Evolutionary conservation across 53 echinoderm and acorn worm species (phyloP), one percentile per base, ranked within the genome.

Genomic region (Luidia sarsii): DNA sequence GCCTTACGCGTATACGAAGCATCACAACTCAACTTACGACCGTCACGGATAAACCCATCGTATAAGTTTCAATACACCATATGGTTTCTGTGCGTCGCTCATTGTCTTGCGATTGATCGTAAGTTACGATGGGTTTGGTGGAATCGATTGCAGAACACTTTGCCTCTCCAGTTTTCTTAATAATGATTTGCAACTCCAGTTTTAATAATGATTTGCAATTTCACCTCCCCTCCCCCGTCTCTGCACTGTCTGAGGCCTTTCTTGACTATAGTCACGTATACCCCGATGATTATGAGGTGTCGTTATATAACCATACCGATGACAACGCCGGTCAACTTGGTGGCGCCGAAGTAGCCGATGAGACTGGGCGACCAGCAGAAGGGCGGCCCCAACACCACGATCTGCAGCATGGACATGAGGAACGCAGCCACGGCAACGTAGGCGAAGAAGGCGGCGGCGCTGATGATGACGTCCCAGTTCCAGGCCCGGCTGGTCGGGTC

Each of bases 281-380:
- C 53, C 13, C n/a, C 16, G 53, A 5, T 10, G n/a, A 11, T n/a
- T 7, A 53, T 5, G 13, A 53, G 8, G 3, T 59, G 15, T 3
- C 6, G 16, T 33, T 30, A 7, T 9, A 32, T 33, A 1, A 10
- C 29, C 74, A 1, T 74, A 74, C 74, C 74, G 22, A n/a, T 7
- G 18, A 7, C 41, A 13, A 54, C 19, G 16, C 55, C 39, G 1
- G 5, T 35, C 28, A 77, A 33, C 29, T 60, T 77, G 3, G 77
- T 38, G 19, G 60, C 22, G 27, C 39, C 31, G 30, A 77, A 77
- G 29, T 48, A 61, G n/a, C 77, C 77, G 46, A 77, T 59, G 0
- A 60, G 57, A 77, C 3, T 20, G 1, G 77, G 61, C 3, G 77
- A 61, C 77, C 77, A 77, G 14, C 77, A 77, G 45, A 59, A 77